These are phyloP conservation scores for Pheucticus melanocephalus DNA, from an alignment of 2,113 vertebrate genomes.

Conservation along the genomic window DNA sequence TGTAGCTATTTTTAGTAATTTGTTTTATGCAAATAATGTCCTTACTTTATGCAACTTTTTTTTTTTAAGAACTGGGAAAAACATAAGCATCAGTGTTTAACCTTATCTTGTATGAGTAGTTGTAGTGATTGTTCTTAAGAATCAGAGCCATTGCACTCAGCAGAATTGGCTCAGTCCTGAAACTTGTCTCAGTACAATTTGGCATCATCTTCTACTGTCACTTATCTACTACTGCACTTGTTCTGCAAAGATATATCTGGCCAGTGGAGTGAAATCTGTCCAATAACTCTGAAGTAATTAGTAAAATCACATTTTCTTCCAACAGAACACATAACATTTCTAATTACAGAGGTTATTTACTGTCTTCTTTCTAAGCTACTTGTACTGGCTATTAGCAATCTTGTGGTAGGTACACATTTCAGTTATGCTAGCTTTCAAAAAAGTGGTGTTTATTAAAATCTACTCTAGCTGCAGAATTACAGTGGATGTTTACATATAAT, in stretches of 20 bases:
- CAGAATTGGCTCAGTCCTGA: neutral
- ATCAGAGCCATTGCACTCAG: neutral
- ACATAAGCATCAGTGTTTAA: neutral
- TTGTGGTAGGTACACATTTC: neutral
- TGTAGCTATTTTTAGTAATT: neutral
- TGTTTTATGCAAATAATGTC: neutral
- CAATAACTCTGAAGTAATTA: neutral
- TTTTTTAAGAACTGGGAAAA: too few species aligned
- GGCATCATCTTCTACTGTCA: neutral
- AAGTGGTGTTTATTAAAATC: neutral
- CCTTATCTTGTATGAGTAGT: neutral
- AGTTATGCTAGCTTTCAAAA: neutral
- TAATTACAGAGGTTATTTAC: neutral
- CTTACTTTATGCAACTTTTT: neutral
- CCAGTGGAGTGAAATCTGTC: neutral
- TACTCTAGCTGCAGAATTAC: neutral
- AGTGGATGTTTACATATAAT: neutral
- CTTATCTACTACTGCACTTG: neutral
- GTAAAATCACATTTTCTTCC: neutral
- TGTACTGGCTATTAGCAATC: neutral
- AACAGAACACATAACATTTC: neutral
- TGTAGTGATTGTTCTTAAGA: neutral
- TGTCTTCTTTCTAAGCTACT: neutral
- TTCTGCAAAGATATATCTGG: neutral
- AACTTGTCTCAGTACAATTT: neutral